Percentiles rank a stretch among this genome's conserved stretches.
Conservation (phyloP, 2,797 vertebrate genomes). For the Esox masquinongy region DNA sequence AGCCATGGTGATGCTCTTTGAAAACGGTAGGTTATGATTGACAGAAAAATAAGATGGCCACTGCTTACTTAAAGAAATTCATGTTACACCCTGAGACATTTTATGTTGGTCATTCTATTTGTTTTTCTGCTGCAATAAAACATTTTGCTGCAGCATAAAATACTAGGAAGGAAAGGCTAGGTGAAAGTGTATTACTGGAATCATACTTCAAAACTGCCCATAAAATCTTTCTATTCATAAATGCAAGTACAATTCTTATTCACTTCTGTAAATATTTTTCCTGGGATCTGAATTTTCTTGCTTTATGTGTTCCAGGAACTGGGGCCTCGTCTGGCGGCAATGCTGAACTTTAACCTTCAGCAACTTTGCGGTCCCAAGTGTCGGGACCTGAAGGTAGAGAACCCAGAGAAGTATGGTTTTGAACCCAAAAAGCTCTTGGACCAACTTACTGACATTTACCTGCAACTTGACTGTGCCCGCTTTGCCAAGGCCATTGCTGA, state of each 20-base stretch:
- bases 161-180: neutral
- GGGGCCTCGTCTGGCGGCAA: constrained; percentile 94
- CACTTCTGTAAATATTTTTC: neutral
- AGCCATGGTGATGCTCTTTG: neutral
- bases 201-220: neutral
- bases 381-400: constrained; percentile 98
- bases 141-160: neutral
- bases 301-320: constrained; percentile 80
- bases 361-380: constrained; percentile 98
- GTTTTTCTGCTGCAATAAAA: neutral
- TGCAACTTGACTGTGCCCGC: constrained; percentile 94
- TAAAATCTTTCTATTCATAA: neutral
- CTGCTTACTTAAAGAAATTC: neutral
- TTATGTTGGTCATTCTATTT: neutral
- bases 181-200: neutral
- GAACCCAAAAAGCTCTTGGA: constrained; percentile 99
- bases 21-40: neutral
- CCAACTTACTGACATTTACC: constrained; percentile 97
- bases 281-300: neutral
- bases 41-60: neutral
- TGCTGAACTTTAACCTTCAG: constrained; percentile 99
- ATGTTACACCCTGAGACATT: neutral
- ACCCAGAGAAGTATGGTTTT: constrained; percentile 98
- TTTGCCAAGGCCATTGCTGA: constrained; percentile 98
- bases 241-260: too few species aligned